These are phyloP conservation scores for Anguilla japonica DNA, from an alignment of 2,113 vertebrate genomes.

Conservation along the genomic window DNA sequence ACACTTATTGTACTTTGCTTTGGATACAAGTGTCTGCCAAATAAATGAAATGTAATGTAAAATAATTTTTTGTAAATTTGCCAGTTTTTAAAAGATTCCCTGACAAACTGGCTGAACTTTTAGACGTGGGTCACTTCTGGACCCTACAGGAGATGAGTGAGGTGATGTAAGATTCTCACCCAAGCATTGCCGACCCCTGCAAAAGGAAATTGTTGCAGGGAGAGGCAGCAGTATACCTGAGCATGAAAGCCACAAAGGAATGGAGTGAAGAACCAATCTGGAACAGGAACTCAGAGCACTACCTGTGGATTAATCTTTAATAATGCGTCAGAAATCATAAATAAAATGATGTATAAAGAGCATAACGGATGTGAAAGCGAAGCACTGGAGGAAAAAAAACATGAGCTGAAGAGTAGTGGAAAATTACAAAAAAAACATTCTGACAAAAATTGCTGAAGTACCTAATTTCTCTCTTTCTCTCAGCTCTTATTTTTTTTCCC, in stretches of 20 bases:
- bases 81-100: too few relatives aligned
- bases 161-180: too few relatives aligned
- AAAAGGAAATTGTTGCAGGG: too few relatives aligned
- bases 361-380: conserved; percentile 25
- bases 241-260: not conserved
- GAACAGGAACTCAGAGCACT: conserved; percentile 36
- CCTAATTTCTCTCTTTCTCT: conserved; percentile 34
- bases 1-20: too few relatives aligned
- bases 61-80: too few relatives aligned
- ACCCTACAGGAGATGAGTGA: too few relatives aligned
- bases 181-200: too few relatives aligned
- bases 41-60: too few relatives aligned
- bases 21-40: too few relatives aligned
- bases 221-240: not conserved
- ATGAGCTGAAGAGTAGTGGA: conserved; percentile 24
- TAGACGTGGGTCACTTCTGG: too few relatives aligned
- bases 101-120: too few relatives aligned
- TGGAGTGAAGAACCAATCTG: conserved; percentile 31
- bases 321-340: conserved; percentile 34
- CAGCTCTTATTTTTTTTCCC: conserved; percentile 18
- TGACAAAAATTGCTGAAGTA: conserved; percentile 29
- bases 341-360: conserved; percentile 20
- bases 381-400: conserved; percentile 20
- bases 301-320: conserved; percentile 43
- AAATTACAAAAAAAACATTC: conserved; percentile 27